A percentile compares a stretch with the other conserved stretches of the same genome.
phyloP scores from a whole-genome alignment of 1,140 invertebrate species.

The Ericerus pela region DNA sequence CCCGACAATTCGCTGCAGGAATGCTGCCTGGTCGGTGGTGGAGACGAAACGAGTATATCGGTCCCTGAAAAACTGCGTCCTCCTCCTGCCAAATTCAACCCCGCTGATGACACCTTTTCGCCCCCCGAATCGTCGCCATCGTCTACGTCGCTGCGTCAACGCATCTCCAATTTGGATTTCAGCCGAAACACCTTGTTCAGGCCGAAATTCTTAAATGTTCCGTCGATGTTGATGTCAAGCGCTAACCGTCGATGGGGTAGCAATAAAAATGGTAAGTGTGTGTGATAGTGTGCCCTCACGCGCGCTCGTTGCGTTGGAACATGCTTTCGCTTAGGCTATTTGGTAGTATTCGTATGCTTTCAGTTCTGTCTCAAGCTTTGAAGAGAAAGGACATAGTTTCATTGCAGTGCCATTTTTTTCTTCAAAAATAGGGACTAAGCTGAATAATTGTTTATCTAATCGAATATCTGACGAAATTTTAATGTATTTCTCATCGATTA shows the following conservation, averaged over 20 bases:
- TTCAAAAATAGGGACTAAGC: too few species aligned
- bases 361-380: too few species aligned
- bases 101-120: neutral
- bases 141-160: neutral
- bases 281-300: conserved; percentile 19
- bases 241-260: conserved; percentile 7
- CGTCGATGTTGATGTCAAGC: conserved; percentile 27
- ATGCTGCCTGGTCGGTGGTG: neutral
- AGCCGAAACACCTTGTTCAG: conserved; percentile 21
- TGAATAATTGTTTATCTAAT: too few species aligned
- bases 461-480: too few species aligned
- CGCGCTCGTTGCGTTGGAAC: conserved; percentile 15
- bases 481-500: too few species aligned
- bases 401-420: too few species aligned
- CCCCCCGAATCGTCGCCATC: neutral
- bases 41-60: neutral
- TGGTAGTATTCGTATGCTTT: too few species aligned
- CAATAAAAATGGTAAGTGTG: conserved; percentile 1
- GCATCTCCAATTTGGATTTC: conserved; percentile 1
- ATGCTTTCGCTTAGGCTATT: too few species aligned
- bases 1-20: neutral
- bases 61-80: too few species aligned
- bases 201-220: conserved; percentile 38
- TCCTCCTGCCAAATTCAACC: neutral
- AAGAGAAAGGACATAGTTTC: too few species aligned